A percentile compares a stretch with the other conserved stretches of the same genome.
Conservation (phyloP, 2,888 invertebrate genomes). For the Gnatocerus cornutus region DNA sequence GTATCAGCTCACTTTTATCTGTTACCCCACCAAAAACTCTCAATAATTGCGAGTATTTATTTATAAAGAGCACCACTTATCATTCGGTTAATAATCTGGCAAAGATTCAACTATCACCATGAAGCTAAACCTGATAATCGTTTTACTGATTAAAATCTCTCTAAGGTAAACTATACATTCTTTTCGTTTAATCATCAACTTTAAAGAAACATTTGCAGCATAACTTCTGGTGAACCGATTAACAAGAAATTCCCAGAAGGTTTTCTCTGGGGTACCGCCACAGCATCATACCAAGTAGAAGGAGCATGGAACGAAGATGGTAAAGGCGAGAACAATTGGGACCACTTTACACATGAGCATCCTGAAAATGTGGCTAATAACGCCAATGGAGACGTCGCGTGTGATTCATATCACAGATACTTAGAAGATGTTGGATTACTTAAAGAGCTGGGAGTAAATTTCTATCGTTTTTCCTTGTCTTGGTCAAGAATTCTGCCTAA, state of each 20-base stretch:
- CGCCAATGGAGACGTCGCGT: conserved; percentile 78
- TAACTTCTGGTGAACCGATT: conserved; percentile 9
- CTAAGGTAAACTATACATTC: background rate
- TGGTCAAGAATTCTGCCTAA: conserved; percentile 85
- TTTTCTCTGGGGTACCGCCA: conserved; percentile 58
- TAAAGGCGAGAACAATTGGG: conserved; percentile 58
- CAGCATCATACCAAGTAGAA: conserved; percentile 66
- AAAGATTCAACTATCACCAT: conserved; percentile 1
- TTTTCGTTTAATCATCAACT: background rate
- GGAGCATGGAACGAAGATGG: conserved; percentile 67
- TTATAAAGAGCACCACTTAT: no score
- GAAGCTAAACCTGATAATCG: background rate
- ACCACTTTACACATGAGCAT: conserved; percentile 66
- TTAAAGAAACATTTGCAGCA: background rate
- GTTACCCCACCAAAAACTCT: no score
- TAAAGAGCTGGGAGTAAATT: conserved; percentile 76
- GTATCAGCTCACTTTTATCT: no score
- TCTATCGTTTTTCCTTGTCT: conserved; percentile 83
- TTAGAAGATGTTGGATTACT: conserved; percentile 78
- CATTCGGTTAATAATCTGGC: background rate
- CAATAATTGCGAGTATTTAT: no score
- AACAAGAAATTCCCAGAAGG: conserved; percentile 63
- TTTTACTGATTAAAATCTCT: background rate
- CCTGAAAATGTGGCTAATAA: conserved; percentile 73
- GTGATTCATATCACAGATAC: conserved; percentile 81